phyloP scores from a whole-genome alignment of 1,140 invertebrate species.

The Condylostylus longicornis region DNA sequence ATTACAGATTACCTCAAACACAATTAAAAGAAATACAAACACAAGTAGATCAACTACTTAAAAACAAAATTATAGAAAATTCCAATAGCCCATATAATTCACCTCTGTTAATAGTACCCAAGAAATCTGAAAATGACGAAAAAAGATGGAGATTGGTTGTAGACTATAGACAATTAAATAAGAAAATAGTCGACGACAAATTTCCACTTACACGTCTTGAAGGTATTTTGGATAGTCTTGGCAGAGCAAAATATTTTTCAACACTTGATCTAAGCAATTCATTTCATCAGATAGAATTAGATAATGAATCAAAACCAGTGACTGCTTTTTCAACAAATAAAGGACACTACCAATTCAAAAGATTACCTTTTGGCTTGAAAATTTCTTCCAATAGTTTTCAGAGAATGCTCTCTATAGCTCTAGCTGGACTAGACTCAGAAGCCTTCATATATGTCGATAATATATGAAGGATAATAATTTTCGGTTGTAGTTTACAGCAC shows the following conservation, averaged over 20 bases:
- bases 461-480: too few species aligned
- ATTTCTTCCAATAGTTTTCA: conserved; percentile 24
- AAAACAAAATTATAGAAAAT: conserved; percentile 10
- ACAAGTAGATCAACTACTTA: conserved; percentile 21
- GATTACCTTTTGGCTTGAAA: conserved; percentile 19
- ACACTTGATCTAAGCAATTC: conserved; percentile 33
- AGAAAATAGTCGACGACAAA: conserved; percentile 30
- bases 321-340: conserved; percentile 31
- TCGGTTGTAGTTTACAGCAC: too few species aligned
- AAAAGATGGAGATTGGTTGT: conserved; percentile 26
- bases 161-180: conserved; percentile 32
- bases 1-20: conserved; percentile 24
- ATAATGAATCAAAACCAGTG: conserved; percentile 24
- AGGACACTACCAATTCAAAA: conserved; percentile 16
- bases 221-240: conserved; percentile 31
- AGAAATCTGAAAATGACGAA: conserved; percentile 12
- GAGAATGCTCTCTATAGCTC: too few species aligned
- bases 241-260: conserved; percentile 28
- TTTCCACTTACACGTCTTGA: conserved; percentile 37
- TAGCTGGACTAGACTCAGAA: too few species aligned
- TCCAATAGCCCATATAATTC: conserved; percentile 9
- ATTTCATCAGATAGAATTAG: conserved; percentile 36
- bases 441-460: too few species aligned
- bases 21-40: conserved; percentile 21
- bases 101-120: conserved; percentile 13